phyloP scores from a whole-genome alignment of 2,113 vertebrate genomes.

The Rhegmatorhina hoffmannsi region DNA sequence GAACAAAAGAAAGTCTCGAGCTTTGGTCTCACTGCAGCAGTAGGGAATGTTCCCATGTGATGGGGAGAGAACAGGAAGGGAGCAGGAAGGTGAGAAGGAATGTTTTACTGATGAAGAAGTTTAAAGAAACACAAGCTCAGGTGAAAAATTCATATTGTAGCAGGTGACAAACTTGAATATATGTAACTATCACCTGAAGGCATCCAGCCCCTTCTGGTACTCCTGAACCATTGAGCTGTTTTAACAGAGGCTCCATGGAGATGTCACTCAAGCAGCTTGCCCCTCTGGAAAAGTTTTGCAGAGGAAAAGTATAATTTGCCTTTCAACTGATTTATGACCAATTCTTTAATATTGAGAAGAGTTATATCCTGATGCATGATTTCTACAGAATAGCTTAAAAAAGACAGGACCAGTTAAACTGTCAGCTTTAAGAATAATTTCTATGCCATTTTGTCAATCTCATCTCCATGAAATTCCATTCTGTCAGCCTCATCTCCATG shows the following conservation, averaged over 20 bases:
- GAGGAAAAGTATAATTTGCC: not conserved
- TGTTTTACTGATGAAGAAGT: not conserved
- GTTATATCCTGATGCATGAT: not conserved
- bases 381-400: not conserved
- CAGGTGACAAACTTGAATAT: not conserved
- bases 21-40: not conserved
- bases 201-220: not conserved
- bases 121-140: not conserved
- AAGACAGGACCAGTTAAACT: conserved; percentile 13
- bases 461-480: not conserved
- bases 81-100: not conserved
- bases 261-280: not conserved
- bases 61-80: not conserved
- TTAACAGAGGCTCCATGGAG: accelerated
- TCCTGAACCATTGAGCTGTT: not conserved
- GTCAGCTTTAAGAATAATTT: conserved; percentile 17
- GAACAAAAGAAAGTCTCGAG: not conserved
- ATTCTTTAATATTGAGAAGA: not conserved
- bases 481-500: not conserved
- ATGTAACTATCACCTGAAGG: not conserved
- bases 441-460: not conserved
- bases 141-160: not conserved
- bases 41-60: not conserved
- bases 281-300: not conserved
- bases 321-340: not conserved